These are phyloP conservation scores for Oryzaephilus surinamensis DNA, from an alignment of 1,140 invertebrate genomes.

Conservation along the genomic window DNA sequence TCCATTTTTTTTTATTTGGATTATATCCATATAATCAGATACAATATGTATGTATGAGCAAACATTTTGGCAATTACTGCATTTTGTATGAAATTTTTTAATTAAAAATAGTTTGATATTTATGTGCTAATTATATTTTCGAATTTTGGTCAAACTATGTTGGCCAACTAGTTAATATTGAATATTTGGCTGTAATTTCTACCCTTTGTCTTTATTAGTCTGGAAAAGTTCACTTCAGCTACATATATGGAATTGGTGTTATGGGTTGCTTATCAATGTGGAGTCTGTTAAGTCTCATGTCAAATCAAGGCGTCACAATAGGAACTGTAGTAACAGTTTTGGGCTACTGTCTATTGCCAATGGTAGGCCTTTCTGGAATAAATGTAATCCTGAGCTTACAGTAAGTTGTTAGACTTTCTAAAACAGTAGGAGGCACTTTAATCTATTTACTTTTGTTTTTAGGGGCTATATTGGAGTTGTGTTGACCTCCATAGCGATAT, in stretches of 20 bases:
- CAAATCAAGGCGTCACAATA: constrained; percentile 51
- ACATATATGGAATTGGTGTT: constrained; percentile 76
- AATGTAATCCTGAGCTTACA: constrained; percentile 62
- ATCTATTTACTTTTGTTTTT: constrained; percentile 17
- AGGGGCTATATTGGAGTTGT: constrained; percentile 45
- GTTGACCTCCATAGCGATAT: constrained; percentile 52
- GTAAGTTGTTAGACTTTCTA: constrained; percentile 42
- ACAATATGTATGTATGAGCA: background rate
- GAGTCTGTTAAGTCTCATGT: constrained; percentile 68
- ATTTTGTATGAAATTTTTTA: background rate
- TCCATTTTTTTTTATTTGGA: no score
- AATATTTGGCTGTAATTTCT: constrained; percentile 2
- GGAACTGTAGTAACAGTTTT: constrained; percentile 69
- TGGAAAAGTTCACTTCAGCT: constrained; percentile 59
- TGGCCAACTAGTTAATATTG: no score
- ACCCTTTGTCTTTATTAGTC: constrained; percentile 28
- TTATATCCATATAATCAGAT: background rate
- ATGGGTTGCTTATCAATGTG: constrained; percentile 74
- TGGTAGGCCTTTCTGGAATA: constrained; percentile 65
- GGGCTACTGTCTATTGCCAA: constrained; percentile 79
- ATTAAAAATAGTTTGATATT: no score
- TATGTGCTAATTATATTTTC: no score
- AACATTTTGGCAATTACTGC: background rate
- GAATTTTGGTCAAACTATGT: no score
- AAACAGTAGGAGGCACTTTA: constrained; percentile 8